A percentile compares a stretch with the other conserved stretches of the same genome.
phyloP scores from a whole-genome alignment of 2,888 invertebrate genomes.

The Macaria liturata region DNA sequence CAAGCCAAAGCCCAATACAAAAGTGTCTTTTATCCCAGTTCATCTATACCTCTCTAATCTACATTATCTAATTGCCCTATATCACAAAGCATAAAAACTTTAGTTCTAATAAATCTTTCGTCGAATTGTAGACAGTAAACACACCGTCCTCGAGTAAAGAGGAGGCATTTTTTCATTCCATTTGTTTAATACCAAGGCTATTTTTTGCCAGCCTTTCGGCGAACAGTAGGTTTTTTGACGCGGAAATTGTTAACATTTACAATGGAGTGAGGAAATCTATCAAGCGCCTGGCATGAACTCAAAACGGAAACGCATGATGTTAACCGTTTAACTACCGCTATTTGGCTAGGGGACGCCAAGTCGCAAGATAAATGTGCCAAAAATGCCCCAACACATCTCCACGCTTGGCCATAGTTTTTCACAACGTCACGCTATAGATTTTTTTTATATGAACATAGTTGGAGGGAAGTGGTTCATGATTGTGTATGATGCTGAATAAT shows the following conservation, averaged over 20 bases:
- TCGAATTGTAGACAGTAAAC: no score
- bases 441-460: no score
- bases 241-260: slow-evolving; percentile 35
- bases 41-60: no score
- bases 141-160: no score
- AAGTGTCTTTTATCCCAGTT: no score
- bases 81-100: no score
- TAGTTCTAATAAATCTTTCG: no score
- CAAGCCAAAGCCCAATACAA: no score
- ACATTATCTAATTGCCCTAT: no score
- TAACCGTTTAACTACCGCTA: slow-evolving; percentile 64
- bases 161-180: not conserved
- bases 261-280: slow-evolving; percentile 52
- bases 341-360: slow-evolving; percentile 43
- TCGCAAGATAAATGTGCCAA: slow-evolving; percentile 56
- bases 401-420: slow-evolving; percentile 1
- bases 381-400: slow-evolving; percentile 37
- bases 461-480: no score
- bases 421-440: no score
- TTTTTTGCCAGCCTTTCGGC: slow-evolving; percentile 2
- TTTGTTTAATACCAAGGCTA: slow-evolving; percentile 5
- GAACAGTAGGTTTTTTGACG: slow-evolving; percentile 30
- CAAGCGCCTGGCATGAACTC: slow-evolving; percentile 52
- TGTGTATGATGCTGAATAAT: no score
- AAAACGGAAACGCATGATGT: slow-evolving; percentile 58